phyloP scores from a whole-genome alignment of 2,113 vertebrate species.

The Platycercus adscitus region DNA sequence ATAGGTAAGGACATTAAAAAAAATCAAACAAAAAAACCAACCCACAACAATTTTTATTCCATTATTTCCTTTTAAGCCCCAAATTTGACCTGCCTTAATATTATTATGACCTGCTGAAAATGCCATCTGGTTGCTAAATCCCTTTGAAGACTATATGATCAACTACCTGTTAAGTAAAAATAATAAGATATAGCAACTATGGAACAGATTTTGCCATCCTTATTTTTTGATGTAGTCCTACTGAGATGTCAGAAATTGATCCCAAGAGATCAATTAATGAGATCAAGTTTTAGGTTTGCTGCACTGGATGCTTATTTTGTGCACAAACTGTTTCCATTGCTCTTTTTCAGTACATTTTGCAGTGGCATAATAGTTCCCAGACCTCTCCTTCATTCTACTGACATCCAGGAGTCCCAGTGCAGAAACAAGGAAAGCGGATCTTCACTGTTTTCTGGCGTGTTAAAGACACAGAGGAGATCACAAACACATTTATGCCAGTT shows the following conservation, averaged over 20 bases:
- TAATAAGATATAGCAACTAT: neutral
- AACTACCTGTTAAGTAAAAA: constrained; percentile 8
- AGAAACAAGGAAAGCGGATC: neutral
- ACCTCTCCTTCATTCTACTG: neutral
- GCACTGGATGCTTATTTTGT: neutral
- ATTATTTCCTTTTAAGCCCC: constrained; percentile 2
- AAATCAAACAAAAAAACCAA: neutral
- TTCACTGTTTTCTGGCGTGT: neutral
- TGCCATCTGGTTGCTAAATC: neutral
- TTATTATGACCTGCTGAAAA: neutral
- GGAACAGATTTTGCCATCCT: neutral
- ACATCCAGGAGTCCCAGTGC: neutral
- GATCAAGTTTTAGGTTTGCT: neutral
- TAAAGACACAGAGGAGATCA: neutral
- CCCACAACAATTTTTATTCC: neutral
- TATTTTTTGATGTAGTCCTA: constrained; percentile 21
- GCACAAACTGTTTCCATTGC: neutral
- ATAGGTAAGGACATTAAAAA: neutral
- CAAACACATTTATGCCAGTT: neutral
- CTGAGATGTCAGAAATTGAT: neutral
- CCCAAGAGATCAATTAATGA: constrained; percentile 1
- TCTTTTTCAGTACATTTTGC: neutral
- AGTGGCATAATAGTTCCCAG: neutral
- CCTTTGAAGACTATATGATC: constrained; percentile 48
- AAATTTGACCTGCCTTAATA: neutral